A percentile compares a stretch with the other conserved stretches of the same genome.
These are phyloP conservation scores for Puma concolor DNA, from an alignment of 2,113 vertebrate genomes.

Conservation along the genomic window DNA sequence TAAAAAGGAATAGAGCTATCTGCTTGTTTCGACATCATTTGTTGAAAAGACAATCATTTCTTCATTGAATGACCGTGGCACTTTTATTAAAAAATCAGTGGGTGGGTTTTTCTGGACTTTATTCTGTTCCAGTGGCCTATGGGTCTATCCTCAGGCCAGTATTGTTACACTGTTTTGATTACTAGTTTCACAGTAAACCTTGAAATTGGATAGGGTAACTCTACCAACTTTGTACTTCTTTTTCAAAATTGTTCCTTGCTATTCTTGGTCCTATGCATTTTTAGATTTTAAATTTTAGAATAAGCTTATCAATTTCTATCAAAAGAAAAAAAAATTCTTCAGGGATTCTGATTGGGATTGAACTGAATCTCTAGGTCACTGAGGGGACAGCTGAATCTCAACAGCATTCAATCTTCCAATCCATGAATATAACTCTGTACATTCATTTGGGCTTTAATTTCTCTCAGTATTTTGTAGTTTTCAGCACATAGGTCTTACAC, in stretches of 20 bases:
- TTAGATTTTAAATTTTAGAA: conserved; percentile 7
- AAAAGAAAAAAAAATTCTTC: background rate
- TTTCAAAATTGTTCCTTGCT: background rate
- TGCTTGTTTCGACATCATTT: background rate
- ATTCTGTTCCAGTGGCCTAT: background rate
- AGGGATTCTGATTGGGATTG: background rate
- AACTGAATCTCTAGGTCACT: background rate
- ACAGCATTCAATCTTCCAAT: background rate
- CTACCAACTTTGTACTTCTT: background rate
- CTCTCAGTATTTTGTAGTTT: background rate
- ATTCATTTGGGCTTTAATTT: background rate
- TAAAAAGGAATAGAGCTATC: background rate
- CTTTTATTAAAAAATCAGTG: background rate
- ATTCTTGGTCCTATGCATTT: background rate
- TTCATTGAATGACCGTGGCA: background rate
- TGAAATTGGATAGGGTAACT: background rate
- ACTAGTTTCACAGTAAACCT: background rate
- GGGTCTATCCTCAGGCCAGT: background rate
- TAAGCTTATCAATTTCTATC: background rate
- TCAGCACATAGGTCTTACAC: background rate
- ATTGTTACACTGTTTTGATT: background rate
- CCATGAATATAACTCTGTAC: background rate
- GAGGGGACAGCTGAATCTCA: background rate
- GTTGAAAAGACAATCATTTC: background rate
- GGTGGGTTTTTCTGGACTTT: background rate